Evolutionary conservation across 1,140 invertebrate genomes (phyloP).

Genomic region (Pachypsylla venusta): DNA sequence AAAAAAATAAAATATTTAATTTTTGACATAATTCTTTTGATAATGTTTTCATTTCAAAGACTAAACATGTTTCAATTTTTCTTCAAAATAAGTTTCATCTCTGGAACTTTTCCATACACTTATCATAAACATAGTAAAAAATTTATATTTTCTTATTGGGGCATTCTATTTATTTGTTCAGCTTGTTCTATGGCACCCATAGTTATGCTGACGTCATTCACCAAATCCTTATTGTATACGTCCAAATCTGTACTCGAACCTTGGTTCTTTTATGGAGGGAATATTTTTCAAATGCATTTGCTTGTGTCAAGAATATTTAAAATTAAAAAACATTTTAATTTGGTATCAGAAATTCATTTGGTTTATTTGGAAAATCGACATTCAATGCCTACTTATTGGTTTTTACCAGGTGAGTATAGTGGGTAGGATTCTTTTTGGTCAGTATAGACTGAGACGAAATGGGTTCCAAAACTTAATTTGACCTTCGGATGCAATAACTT

Average conservation of each 20-base stretch:
- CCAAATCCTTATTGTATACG: constrained; percentile 2
- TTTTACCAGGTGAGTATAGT: not conserved
- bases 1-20: no score
- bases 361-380: not conserved
- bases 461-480: no score
- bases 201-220: constrained; percentile 5
- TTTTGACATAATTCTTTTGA: no score
- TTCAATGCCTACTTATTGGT: not conserved
- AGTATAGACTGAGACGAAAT: no score
- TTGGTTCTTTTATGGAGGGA: constrained; percentile 4
- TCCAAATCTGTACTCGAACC: not conserved
- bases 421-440: no score
- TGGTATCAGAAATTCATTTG: not conserved
- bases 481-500: no score
- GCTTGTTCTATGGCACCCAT: not conserved
- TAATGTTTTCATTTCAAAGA: no score
- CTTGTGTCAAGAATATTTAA: not conserved
- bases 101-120: not conserved
- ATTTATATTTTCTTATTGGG: not conserved
- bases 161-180: not conserved
- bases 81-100: not conserved
- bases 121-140: not conserved
- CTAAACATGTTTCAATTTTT: not conserved
- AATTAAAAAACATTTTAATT: not conserved
- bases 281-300: not conserved